Evolutionary conservation across 2,113 vertebrate species (phyloP), one percentile per base, ranked within the genome.

Genomic region (Sebastes schlegelii): DNA sequence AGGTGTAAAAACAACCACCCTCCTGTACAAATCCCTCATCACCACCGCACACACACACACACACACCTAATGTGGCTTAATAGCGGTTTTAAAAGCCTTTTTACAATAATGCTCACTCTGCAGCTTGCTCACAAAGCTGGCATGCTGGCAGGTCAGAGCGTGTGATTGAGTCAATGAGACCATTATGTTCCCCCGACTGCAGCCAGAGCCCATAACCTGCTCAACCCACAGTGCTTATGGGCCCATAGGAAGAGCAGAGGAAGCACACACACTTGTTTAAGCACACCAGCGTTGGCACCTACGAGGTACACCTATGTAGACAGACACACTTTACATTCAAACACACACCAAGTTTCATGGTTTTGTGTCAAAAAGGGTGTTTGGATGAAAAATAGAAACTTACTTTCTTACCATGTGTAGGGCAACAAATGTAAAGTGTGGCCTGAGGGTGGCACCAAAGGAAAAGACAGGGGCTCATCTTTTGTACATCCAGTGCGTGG

Each of bases 91-190:
- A 91, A 92, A 93, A 75, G 73, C 45, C 71, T 83, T 89, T 94
- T 94, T 93, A 91, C 88, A 92, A 92, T 92, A 91, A 82, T 58
- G 83, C 85, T 89, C 87, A 88, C 85, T 92, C 89, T 52, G 75
- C 89, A 86, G 86, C 84, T 91, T 74, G 81, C 86, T 84, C 79
- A 92, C 90, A 91, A 80, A 89, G 80, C 86, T 90, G 89, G 83
- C 80, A 85, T 86, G 84, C 86, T 89, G 90, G 82, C 81, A 86
- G 88, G 83, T 86, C 78, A 23, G 60, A 89, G 81, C 83, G 80
- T 86, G 86, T 79, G 87, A 83, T 85, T 80, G 84, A 90, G 82
- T 94, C 85, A 93, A 85, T 91, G 84, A 88, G 84, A 86, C 79
- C 85, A 91, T 93, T 93, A 94, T 91, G 85, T 86, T 89, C 65